Evolutionary conservation across 2,797 vertebrate genomes (phyloP).

Genomic region (Lerista edwardsae): DNA sequence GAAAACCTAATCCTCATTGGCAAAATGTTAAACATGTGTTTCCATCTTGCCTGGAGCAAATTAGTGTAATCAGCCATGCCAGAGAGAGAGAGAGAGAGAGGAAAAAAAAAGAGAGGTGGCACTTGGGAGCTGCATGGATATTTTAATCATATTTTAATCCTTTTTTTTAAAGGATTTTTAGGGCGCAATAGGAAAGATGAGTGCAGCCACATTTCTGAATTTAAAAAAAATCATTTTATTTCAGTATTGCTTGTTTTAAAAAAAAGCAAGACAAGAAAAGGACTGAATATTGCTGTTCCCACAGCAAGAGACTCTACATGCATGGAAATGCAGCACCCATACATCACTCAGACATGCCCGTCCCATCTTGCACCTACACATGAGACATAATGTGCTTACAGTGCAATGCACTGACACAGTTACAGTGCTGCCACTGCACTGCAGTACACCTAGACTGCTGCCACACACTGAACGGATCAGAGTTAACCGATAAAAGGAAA

Average conservation of each 20-base stretch:
- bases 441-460: too few relatives aligned
- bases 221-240: not conserved
- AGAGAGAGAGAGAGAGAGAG: too few relatives aligned
- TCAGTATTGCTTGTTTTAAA: not conserved
- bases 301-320: not conserved
- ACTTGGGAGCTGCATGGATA: slow-evolving; percentile 27
- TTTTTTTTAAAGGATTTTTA: too few relatives aligned
- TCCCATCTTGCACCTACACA: not conserved
- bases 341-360: not conserved
- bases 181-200: not conserved
- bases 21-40: slow-evolving; percentile 46
- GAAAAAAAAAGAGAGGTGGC: too few relatives aligned
- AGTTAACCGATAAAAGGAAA: too few relatives aligned
- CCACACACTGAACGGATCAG: too few relatives aligned
- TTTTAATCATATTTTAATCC: not conserved
- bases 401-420: too few relatives aligned
- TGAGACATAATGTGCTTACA: too few relatives aligned
- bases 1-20: slow-evolving; percentile 34
- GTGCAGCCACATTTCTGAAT: not conserved
- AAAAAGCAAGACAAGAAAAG: not conserved
- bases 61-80: not conserved
- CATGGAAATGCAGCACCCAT: not conserved
- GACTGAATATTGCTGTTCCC: not conserved
- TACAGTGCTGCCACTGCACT: too few relatives aligned
- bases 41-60: slow-evolving; percentile 29